phyloP scores from a whole-genome alignment of 2,797 vertebrate species.

The Aulostomus chinensis region DNA sequence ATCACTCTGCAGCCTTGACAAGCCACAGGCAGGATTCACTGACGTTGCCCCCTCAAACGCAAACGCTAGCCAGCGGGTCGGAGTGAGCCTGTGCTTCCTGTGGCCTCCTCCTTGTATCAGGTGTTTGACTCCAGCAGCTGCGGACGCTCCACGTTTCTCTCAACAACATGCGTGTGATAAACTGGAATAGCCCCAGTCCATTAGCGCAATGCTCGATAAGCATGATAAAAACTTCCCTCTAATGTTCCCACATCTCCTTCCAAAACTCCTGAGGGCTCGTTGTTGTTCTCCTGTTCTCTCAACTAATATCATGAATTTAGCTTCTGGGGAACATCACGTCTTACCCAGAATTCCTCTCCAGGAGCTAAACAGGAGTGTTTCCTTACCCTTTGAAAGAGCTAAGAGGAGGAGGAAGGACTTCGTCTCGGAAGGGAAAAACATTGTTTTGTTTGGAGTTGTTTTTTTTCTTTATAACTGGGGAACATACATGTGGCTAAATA shows the following conservation, averaged over 20 bases:
- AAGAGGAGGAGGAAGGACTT: slow-evolving; percentile 39
- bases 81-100: too few relatives aligned
- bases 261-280: slow-evolving; percentile 43
- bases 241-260: slow-evolving; percentile 49
- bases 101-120: slow-evolving; percentile 33
- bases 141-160: slow-evolving; percentile 33
- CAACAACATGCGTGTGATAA: slow-evolving; percentile 44
- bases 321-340: slow-evolving; percentile 61
- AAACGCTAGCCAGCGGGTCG: too few relatives aligned
- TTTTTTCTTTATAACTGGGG: slow-evolving; percentile 75
- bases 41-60: too few relatives aligned
- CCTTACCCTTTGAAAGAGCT: slow-evolving; percentile 17
- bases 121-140: too few relatives aligned
- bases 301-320: slow-evolving; percentile 65
- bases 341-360: slow-evolving; percentile 13
- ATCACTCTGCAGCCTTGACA: too few relatives aligned
- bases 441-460: slow-evolving; percentile 74
- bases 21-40: too few relatives aligned
- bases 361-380: too few relatives aligned
- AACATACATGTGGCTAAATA: slow-evolving; percentile 68
- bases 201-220: slow-evolving; percentile 42
- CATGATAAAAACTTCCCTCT: slow-evolving; percentile 49
- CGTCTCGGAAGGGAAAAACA: slow-evolving; percentile 17
- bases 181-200: slow-evolving; percentile 30
- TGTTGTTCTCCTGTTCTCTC: slow-evolving; percentile 53